A percentile compares a stretch with the other conserved stretches of the same genome.
Conservation (phyloP, 2,888 invertebrate species). For the Plusia festucae region DNA sequence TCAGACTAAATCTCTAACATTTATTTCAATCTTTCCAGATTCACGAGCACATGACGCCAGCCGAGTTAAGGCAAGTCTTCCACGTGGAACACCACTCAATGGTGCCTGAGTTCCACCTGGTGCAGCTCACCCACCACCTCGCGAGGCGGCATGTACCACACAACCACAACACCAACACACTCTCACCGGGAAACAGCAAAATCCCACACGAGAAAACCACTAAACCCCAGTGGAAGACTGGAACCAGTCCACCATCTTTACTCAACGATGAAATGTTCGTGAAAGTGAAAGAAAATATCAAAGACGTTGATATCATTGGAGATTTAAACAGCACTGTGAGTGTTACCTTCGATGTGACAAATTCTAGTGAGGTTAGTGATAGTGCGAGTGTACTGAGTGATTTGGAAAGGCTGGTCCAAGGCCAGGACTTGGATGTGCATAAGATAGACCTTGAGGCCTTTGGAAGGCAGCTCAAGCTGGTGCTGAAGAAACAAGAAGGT, state of each 20-base stretch:
- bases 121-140: slow-evolving; percentile 92
- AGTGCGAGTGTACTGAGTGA: slow-evolving; percentile 69
- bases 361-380: slow-evolving; percentile 82
- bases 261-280: slow-evolving; percentile 85
- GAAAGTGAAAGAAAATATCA: slow-evolving; percentile 76
- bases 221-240: slow-evolving; percentile 72
- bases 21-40: slow-evolving; percentile 91
- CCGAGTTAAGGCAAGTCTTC: slow-evolving; percentile 95
- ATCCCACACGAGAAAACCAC: slow-evolving; percentile 80
- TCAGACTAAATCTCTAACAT: slow-evolving; percentile 19
- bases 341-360: slow-evolving; percentile 78
- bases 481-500: slow-evolving; percentile 93
- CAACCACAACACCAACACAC: slow-evolving; percentile 71
- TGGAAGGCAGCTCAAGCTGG: slow-evolving; percentile 93
- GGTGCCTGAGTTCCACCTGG: slow-evolving; percentile 96
- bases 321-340: slow-evolving; percentile 83
- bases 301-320: slow-evolving; percentile 83
- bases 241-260: slow-evolving; percentile 76
- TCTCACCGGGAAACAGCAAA: slow-evolving; percentile 69
- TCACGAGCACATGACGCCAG: slow-evolving; percentile 96
- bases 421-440: slow-evolving; percentile 87
- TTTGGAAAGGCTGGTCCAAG: slow-evolving; percentile 73
- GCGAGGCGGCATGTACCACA: slow-evolving; percentile 81
- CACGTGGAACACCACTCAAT: slow-evolving; percentile 94
- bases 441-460: slow-evolving; percentile 94